These are phyloP conservation scores for Ladona fulva DNA, from an alignment of 1,140 invertebrate species.

Conservation along the genomic window DNA sequence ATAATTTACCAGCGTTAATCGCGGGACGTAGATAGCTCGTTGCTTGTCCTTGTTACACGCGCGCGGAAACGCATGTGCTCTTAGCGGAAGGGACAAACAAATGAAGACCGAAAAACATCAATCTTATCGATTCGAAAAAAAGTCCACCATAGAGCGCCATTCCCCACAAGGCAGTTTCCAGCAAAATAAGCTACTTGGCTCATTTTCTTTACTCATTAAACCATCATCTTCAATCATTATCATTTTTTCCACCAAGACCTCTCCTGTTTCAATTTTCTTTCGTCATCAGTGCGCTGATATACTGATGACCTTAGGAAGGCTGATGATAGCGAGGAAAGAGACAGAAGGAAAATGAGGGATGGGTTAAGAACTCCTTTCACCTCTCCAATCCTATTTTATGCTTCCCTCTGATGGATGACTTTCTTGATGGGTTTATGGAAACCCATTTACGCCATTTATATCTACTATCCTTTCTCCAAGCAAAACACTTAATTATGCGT, in stretches of 20 bases:
- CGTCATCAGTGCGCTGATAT: background rate
- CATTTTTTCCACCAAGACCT: background rate
- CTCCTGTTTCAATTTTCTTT: conserved; percentile 2
- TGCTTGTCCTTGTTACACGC: too few relatives aligned
- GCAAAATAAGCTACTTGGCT: background rate
- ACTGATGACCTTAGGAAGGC: background rate
- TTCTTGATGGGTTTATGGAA: conserved; percentile 9
- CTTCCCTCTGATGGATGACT: background rate
- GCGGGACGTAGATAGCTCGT: too few relatives aligned
- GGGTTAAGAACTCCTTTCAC: background rate
- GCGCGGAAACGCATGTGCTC: too few relatives aligned
- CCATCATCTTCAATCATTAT: background rate
- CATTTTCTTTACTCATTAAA: background rate
- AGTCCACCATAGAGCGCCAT: too few relatives aligned
- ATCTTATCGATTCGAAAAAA: too few relatives aligned
- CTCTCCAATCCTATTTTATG: background rate
- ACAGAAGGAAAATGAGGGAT: background rate
- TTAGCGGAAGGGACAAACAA: too few relatives aligned
- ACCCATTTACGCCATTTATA: background rate
- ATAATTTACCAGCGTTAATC: too few relatives aligned
- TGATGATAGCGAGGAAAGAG: background rate
- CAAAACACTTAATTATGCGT: background rate
- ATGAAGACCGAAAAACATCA: too few relatives aligned
- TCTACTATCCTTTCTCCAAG: background rate
- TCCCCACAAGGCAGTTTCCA: too few relatives aligned